These are phyloP conservation scores for Origma solitaria DNA, from an alignment of 2,113 vertebrate genomes.

Conservation along the genomic window DNA sequence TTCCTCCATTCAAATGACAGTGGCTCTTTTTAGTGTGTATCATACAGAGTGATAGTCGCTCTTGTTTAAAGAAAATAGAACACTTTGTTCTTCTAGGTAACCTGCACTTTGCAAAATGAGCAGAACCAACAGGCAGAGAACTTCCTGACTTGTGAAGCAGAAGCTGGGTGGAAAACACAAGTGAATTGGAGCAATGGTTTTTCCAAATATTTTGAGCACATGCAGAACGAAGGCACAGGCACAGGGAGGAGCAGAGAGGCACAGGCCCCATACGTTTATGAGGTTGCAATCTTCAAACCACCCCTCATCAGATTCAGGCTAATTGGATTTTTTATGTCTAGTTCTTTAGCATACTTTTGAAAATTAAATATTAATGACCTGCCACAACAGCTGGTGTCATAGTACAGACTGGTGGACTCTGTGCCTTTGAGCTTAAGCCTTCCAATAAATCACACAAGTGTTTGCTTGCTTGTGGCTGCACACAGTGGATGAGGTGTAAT, in stretches of 20 bases:
- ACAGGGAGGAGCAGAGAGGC: background rate
- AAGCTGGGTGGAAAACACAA: background rate
- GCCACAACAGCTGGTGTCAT: background rate
- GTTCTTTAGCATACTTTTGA: background rate
- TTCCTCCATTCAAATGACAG: background rate
- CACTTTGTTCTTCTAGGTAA: background rate
- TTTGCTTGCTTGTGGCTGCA: background rate
- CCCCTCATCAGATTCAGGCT: background rate
- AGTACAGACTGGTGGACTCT: background rate
- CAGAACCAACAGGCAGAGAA: background rate
- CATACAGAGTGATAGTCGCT: background rate
- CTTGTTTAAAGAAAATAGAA: background rate
- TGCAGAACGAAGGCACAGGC: background rate
- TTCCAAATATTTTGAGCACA: background rate
- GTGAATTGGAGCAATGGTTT: background rate
- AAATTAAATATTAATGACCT: background rate
- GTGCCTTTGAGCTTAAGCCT: background rate
- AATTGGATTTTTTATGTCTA: background rate
- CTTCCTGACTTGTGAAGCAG: background rate
- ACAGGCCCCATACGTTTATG: background rate
- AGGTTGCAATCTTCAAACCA: background rate
- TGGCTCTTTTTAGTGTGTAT: background rate
- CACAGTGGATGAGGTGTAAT: accelerated
- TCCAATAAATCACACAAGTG: background rate
- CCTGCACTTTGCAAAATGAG: background rate